Evolutionary conservation across 2,797 vertebrate species (phyloP), one percentile per base, ranked within the genome.

Genomic region (Pempheris klunzingeri): DNA sequence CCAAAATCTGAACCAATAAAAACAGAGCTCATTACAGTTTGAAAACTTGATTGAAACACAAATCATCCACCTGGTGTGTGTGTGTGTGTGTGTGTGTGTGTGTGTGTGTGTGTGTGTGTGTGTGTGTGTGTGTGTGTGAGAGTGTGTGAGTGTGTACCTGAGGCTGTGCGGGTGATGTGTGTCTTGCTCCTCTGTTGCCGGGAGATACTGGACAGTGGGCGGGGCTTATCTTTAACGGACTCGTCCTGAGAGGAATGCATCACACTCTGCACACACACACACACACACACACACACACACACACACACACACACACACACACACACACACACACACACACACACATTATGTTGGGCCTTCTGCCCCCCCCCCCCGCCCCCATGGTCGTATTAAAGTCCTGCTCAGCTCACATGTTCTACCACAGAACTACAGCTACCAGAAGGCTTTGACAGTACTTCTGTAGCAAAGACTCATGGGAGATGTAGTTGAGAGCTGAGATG

Each of bases 151-250:
- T 46, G n/a, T 34, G n/a, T 70, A 99, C 98, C 96, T 95, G 97
- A 96, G 0, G 97, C 95, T 14, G 97, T 97, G 92, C 97, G 97
- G 0, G 97, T 97, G 92, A 98, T 94, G 80, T 97, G 96, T 34
- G 95, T 94, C 94, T 97, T 98, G 90, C 91, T 98, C 81, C 94
- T 93, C 82, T 96, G 96, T 71, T 96, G 96, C 59, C 97, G 93
- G 39, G 97, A 93, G 81, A 96, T 93, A 88, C 94, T 95, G 62
- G 95, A 95, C 11, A 96, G 87, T 0, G 96, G 96, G 86, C 96
- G 95, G 0, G 95, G 92, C 81, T 90, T 95, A 43, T 95, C 95
- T 82, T 90, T 95, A 12, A 78, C 22, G 11, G 94, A 86, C 43
- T 99, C 98, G 18, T 99, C 98, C 92, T 97, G 98, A 77, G 95